Evolutionary conservation across 2,113 vertebrate genomes (phyloP).

Genomic region (Vidua macroura): DNA sequence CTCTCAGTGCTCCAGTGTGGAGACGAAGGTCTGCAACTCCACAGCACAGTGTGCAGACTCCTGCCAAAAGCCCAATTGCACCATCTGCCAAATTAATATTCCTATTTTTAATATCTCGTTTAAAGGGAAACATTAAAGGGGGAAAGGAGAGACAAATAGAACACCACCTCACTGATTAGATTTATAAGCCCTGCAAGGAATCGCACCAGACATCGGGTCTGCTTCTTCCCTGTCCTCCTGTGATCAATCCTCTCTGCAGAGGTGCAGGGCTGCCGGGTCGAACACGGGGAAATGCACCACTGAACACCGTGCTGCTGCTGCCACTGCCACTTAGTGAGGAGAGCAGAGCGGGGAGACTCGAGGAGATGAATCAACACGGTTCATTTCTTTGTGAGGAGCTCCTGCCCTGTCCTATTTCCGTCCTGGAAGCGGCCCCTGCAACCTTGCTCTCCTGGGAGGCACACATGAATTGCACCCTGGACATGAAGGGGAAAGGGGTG

Average conservation of each 20-base stretch:
- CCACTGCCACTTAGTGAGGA: conserved; percentile 17
- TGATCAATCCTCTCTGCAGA: conserved; percentile 33
- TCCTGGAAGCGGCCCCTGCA: background rate
- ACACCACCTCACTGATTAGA: background rate
- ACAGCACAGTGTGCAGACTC: conserved; percentile 4
- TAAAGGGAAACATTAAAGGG: conserved; percentile 17
- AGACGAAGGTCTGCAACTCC: conserved; percentile 32
- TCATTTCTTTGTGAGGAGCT: background rate
- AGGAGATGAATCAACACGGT: conserved; percentile 8
- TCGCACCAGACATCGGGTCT: background rate
- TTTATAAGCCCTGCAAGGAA: conserved; percentile 8
- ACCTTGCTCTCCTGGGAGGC: background rate
- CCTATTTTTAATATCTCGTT: conserved; percentile 65
- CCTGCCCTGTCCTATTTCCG: background rate
- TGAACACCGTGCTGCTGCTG: conserved; percentile 47
- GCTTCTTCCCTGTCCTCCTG: background rate
- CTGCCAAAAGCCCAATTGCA: conserved; percentile 68
- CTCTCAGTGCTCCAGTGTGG: background rate
- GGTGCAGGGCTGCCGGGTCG: conserved; percentile 3
- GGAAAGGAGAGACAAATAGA: conserved; percentile 1
- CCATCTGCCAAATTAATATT: conserved; percentile 74
- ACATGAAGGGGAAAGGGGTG: background rate
- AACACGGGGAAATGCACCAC: background rate
- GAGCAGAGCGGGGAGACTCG: background rate
- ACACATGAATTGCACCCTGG: background rate